Base-by-base conservation (phyloP, 2,113 vertebrate genomes). In the Tragulus kanchil region DNA sequence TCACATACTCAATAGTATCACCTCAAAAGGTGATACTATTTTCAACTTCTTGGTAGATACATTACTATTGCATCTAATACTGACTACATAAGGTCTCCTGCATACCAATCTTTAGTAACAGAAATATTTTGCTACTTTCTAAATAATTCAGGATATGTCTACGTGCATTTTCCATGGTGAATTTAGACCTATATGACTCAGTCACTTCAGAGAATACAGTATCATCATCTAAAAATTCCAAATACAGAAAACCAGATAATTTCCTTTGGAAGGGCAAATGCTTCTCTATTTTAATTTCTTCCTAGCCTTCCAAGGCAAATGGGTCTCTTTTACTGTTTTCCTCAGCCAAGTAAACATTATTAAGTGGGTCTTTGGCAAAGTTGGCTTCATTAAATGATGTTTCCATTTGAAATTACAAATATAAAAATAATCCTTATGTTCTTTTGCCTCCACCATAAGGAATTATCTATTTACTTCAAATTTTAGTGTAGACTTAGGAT, bases 351-450 rank as follows among this genome's bases (percentile, higher is more conserved):
- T 86, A 91, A 91, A 89, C 62, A 89, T 64, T 58, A 58, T 93
- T 88, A 96, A 96, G 85, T 48, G 13, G 56, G 28, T 21, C 64
- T 94, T 93, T 95, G 71, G 90, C 86, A 96, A 93, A 94, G 71
- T 91, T 93, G 31, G 50, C 31, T 87, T 96, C 62, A 93, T 75
- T 91, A 96, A 94, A 45, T 73, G 92, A 79, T 62, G 28, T 62
- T 97, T 85, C 81, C 83, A 79, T 93, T 94, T 89, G 83, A 94
- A 93, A 95, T 88, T 93, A 90, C 50, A 95, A 89, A 94, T 71
- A 94, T 89, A 78, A 97, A 96, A 96, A 45, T 73, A 89, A 75
- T 88, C 31, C n/a, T 90, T 8, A 36, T 89, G 50, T 93, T 94
- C 61, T 52, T 85, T 92, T 96, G 31, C 50, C 31, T 65, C 12